phyloP scores from a whole-genome alignment of 2,797 vertebrate species.

The Melopsittacus undulatus region DNA sequence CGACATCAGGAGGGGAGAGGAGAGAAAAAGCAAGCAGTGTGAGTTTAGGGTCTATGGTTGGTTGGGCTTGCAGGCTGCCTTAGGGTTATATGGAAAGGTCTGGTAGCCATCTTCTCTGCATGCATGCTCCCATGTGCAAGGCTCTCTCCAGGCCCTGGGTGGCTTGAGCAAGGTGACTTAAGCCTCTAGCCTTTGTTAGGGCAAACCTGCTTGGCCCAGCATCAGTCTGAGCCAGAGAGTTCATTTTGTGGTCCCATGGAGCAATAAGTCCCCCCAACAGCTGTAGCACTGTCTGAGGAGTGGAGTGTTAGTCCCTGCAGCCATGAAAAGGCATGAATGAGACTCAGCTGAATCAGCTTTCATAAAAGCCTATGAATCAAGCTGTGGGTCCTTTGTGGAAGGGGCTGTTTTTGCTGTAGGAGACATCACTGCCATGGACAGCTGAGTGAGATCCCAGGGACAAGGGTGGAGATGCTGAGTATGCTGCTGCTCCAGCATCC shows the following conservation, averaged over 20 bases:
- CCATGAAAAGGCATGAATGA: background rate
- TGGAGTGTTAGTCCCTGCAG: background rate
- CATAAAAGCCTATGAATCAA: background rate
- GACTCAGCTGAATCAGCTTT: background rate
- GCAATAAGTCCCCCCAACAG: too few species aligned
- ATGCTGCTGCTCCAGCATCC: background rate
- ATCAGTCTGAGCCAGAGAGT: rapidly evolving
- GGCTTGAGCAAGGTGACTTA: rapidly evolving
- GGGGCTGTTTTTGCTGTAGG: background rate
- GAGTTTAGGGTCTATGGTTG: background rate
- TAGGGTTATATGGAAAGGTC: background rate
- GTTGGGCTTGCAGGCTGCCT: background rate
- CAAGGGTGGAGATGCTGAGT: rapidly evolving
- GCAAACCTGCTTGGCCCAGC: background rate
- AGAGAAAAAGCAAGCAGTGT: constrained; percentile 18
- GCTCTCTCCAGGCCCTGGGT: background rate
- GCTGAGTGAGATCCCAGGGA: background rate
- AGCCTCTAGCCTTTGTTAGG: background rate
- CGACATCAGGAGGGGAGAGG: constrained; percentile 34
- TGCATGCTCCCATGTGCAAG: rapidly evolving
- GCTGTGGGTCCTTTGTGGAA: background rate
- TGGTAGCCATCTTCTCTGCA: rapidly evolving
- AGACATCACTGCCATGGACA: background rate
- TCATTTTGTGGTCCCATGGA: background rate
- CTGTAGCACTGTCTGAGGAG: rapidly evolving